Conservation (phyloP, 2,797 vertebrate species). For the Triplophysa yarkandensis region DNA sequence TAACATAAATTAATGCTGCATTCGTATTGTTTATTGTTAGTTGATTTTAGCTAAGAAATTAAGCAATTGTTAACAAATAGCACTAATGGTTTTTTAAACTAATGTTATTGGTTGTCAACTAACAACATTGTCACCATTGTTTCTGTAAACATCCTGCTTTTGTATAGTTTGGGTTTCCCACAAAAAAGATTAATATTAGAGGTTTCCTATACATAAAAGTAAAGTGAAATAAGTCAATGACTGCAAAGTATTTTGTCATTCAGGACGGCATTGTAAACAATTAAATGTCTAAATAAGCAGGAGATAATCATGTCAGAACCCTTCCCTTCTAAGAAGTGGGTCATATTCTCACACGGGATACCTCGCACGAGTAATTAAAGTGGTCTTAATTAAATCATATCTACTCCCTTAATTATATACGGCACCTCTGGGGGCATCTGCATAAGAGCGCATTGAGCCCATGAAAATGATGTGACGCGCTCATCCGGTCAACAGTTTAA, state of each 20-base stretch:
- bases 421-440: constrained; percentile 23
- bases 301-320: not conserved
- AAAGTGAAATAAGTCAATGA: not conserved
- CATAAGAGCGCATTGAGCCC: not conserved
- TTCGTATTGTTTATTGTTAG: too few species aligned
- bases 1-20: too few species aligned
- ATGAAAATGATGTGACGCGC: not conserved
- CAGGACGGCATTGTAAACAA: not conserved
- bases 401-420: constrained; percentile 37
- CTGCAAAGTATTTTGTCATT: not conserved
- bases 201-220: not conserved
- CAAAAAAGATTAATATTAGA: too few species aligned
- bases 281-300: not conserved
- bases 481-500: constrained; percentile 28
- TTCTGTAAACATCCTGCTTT: not conserved
- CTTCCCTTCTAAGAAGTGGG: constrained; percentile 23
- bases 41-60: too few species aligned
- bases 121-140: too few species aligned
- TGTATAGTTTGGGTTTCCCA: too few species aligned
- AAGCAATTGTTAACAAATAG: too few species aligned
- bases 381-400: constrained; percentile 42
- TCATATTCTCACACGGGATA: constrained; percentile 23
- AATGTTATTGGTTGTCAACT: too few species aligned
- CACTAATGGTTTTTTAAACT: too few species aligned
- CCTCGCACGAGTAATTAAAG: constrained; percentile 24